Conservation (phyloP, 2,888 invertebrate genomes). For the Athalia circularis region DNA sequence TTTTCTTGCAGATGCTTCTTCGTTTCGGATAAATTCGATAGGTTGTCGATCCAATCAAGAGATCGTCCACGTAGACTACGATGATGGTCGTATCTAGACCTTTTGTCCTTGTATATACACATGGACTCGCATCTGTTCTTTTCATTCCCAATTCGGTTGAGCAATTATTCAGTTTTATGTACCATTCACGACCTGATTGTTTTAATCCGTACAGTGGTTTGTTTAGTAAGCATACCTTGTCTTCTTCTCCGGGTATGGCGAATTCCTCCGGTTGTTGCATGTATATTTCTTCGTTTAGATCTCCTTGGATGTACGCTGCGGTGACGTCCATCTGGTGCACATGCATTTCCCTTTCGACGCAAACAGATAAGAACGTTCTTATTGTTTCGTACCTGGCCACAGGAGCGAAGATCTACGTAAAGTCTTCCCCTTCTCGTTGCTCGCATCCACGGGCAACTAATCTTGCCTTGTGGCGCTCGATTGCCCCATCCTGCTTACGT, state of each 20-base stretch:
- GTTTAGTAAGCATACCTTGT: conserved; percentile 52
- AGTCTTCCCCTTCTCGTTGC: conserved; percentile 53
- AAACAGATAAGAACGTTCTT: conserved; percentile 51
- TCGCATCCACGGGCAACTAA: conserved; percentile 55
- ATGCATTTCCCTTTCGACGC: conserved; percentile 54
- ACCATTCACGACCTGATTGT: conserved; percentile 52
- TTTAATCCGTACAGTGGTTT: conserved; percentile 54
- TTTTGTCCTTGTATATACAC: conserved; percentile 48
- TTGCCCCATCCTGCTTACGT: conserved; percentile 45
- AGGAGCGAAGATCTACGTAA: conserved; percentile 55
- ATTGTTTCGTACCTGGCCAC: conserved; percentile 53
- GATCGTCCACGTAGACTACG: conserved; percentile 52
- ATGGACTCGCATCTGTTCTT: conserved; percentile 50
- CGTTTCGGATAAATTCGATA: conserved; percentile 35
- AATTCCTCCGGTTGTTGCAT: conserved; percentile 54
- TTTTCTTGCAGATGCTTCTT: conserved; percentile 48
- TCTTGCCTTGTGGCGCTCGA: conserved; percentile 47
- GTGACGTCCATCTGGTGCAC: conserved; percentile 57
- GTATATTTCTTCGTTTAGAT: conserved; percentile 50
- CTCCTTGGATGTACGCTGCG: conserved; percentile 53
- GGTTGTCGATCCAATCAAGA: conserved; percentile 49
- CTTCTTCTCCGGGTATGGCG: conserved; percentile 41
- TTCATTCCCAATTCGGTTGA: conserved; percentile 27
- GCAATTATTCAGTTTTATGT: conserved; percentile 46
- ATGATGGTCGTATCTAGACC: conserved; percentile 40